Evolutionary conservation across 2,888 invertebrate species (phyloP).

Genomic region (Muschampia plurimacula): DNA sequence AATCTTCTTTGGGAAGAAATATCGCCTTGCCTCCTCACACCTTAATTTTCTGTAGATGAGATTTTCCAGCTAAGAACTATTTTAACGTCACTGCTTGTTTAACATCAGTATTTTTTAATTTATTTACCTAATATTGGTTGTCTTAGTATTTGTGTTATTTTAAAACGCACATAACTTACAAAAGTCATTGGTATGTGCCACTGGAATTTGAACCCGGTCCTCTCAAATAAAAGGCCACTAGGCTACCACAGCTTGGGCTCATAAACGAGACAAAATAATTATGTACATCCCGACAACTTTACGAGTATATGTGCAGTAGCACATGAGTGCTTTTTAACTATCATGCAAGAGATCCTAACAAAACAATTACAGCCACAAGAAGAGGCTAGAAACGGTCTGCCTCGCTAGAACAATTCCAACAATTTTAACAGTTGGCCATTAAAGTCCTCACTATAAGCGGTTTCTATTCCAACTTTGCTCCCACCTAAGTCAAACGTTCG

Average conservation of each 20-base stretch:
- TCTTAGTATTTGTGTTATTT: too few relatives aligned
- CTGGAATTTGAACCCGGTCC: too few relatives aligned
- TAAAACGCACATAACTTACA: too few relatives aligned
- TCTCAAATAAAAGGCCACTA: too few relatives aligned
- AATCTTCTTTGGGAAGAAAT: constrained; percentile 29
- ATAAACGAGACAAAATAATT: too few relatives aligned
- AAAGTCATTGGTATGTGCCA: too few relatives aligned
- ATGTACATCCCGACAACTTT: too few relatives aligned
- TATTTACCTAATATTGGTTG: too few relatives aligned
- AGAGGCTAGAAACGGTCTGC: not conserved
- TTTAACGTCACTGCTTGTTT: not conserved
- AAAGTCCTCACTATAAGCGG: constrained; percentile 45
- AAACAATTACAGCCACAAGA: constrained; percentile 19
- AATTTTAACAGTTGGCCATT: constrained; percentile 43
- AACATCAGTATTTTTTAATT: too few relatives aligned
- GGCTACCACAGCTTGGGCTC: too few relatives aligned
- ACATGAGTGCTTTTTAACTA: not conserved
- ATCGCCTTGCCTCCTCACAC: constrained; percentile 16
- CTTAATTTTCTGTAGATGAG: constrained; percentile 21
- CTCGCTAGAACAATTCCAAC: constrained; percentile 27
- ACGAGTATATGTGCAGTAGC: too few relatives aligned
- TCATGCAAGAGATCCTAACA: not conserved
- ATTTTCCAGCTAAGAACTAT: not conserved
- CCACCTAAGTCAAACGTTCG: constrained; percentile 43
- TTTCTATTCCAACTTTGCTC: constrained; percentile 41